Evolutionary conservation across 2,888 invertebrate genomes (phyloP), one percentile per base, ranked within the genome.

Genomic region (Ormyrus rosae): DNA sequence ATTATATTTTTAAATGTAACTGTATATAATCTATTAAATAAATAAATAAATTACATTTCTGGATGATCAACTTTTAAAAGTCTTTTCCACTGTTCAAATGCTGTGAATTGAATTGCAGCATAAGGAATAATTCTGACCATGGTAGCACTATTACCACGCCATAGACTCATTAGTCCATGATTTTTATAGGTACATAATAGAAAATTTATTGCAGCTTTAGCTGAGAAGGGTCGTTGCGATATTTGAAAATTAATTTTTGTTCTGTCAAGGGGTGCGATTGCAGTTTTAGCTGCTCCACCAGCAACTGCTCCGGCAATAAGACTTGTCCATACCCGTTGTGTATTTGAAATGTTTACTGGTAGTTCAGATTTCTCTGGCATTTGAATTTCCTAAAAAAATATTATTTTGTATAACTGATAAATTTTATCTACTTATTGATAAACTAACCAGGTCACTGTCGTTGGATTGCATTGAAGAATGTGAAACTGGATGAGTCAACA

Each of bases 221-320:
- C 94, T 0, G 95, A 94, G 90, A 96, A 97, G 6, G 94, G 94
- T 74, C 93, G 93, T 83, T 95, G 95, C 93, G 94, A 94, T 87
- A 95, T 95, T 93, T 99, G 99, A 91, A 99, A 99, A 92, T 98
- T 98, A 85, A 99, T 99, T 93, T 99, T 99, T 83, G 99, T 97
- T 82, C 99, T 93, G 92, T 99, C 99, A 74, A 99, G 92, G 0
- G 99, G 99, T 2, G 99, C 99, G 85, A 99, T 99, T 67, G 94
- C 94, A 0, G 99, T 98, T 92, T 99, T 99, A 48, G 99, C 99
- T 81, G 96, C 86, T 4, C 97, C 98, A 34, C 99, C 99, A 50
- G 99, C 99, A 34, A 95, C 91, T 0, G 99, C 99, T 53, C 99
- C 99, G 0, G 99, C 95, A 70, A 95, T 91, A 84, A 99, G 93